Percentiles rank a stretch among this genome's conserved stretches.
Evolutionary conservation across 2,888 invertebrate species (phyloP).

Genomic region (Apamea monoglypha): DNA sequence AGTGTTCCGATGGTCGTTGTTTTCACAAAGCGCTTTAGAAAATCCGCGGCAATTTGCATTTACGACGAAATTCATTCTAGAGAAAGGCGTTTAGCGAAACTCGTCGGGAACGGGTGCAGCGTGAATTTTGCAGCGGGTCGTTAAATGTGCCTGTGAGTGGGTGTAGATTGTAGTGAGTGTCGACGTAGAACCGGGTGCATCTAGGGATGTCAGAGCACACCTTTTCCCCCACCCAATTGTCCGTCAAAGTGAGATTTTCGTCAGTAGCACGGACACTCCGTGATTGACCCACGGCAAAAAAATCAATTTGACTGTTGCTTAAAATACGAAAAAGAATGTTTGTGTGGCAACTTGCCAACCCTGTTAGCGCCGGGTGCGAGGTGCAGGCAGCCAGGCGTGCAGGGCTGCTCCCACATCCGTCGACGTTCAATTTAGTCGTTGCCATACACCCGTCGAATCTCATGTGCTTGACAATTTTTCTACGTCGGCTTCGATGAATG

Average conservation of each 20-base stretch:
- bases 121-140: slow-evolving; percentile 65
- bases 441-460: slow-evolving; percentile 61
- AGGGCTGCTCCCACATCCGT: slow-evolving; percentile 63
- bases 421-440: slow-evolving; percentile 75
- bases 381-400: slow-evolving; percentile 66
- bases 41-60: slow-evolving; percentile 60
- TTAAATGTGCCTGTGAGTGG: slow-evolving; percentile 56
- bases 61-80: slow-evolving; percentile 62
- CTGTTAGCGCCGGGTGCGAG: slow-evolving; percentile 57
- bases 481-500: slow-evolving; percentile 62
- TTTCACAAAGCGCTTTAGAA: slow-evolving; percentile 52
- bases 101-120: slow-evolving; percentile 49
- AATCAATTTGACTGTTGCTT: slow-evolving; percentile 35
- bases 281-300: slow-evolving; percentile 29
- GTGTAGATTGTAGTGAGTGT: slow-evolving; percentile 48
- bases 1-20: slow-evolving; percentile 31
- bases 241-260: background rate
- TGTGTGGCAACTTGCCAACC: slow-evolving; percentile 45
- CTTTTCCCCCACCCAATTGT: background rate
- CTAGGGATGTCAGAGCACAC: slow-evolving; percentile 32
- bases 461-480: slow-evolving; percentile 68
- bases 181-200: slow-evolving; percentile 6
- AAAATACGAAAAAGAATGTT: slow-evolving; percentile 33
- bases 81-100: slow-evolving; percentile 58
- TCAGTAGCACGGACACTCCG: background rate